phyloP scores from a whole-genome alignment of 2,888 invertebrate genomes.

The Caenorhabditis imperialis region DNA sequence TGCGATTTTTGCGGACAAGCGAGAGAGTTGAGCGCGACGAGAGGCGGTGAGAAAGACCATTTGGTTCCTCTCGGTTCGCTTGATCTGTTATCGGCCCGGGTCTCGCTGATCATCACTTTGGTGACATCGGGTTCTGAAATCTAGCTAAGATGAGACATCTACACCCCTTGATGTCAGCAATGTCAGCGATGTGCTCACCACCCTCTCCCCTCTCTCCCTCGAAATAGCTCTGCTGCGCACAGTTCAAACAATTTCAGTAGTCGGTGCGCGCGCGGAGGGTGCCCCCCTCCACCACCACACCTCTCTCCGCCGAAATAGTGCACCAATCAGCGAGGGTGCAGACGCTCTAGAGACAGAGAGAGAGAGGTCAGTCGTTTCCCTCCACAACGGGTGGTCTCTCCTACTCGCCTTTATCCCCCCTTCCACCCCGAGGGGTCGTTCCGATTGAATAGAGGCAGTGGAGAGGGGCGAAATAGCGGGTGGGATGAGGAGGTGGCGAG shows the following conservation, averaged over 20 bases:
- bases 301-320: background rate
- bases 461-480: constrained; percentile 4
- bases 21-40: no score
- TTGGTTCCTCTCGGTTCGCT: constrained; percentile 11
- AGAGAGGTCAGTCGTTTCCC: constrained; percentile 14
- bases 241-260: constrained; percentile 45
- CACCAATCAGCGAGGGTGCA: background rate
- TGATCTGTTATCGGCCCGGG: constrained; percentile 8
- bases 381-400: constrained; percentile 25
- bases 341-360: background rate
- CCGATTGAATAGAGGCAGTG: constrained; percentile 11
- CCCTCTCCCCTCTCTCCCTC: background rate
- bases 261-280: background rate
- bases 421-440: constrained; percentile 8
- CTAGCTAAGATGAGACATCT: no score
- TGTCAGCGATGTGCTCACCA: background rate
- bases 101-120: background rate
- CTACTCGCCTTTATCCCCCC: constrained; percentile 9
- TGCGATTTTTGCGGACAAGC: background rate
- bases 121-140: no score
- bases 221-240: constrained; percentile 1
- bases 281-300: background rate
- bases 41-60: no score
- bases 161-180: background rate
- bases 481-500: constrained; percentile 8